A percentile compares a stretch with the other conserved stretches of the same genome.
Evolutionary conservation across 2,888 invertebrate genomes (phyloP).

Genomic region (Hirtodrosophila histrioides): DNA sequence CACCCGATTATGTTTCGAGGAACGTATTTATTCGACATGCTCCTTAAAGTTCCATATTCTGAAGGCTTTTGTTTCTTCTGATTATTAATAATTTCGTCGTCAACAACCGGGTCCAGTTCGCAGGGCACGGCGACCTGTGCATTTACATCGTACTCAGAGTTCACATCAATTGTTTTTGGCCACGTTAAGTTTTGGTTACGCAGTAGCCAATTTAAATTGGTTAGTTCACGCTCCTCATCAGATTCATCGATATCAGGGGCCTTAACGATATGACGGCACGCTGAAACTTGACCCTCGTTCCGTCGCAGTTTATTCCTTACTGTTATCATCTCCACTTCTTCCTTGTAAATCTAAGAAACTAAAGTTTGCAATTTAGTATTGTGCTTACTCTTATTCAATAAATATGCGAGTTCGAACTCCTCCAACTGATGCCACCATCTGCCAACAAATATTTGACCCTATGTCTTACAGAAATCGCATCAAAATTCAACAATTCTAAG

Average conservation of each 20-base stretch:
- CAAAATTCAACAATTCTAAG: too few relatives aligned
- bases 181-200: constrained; percentile 81
- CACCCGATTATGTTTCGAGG: background rate
- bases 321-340: constrained; percentile 7
- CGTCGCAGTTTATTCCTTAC: background rate
- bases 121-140: background rate
- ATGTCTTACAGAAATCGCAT: too few relatives aligned
- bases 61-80: background rate
- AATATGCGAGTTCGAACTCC: too few relatives aligned
- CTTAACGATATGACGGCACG: background rate
- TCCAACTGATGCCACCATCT: too few relatives aligned
- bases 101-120: background rate
- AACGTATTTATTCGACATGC: constrained; percentile 8
- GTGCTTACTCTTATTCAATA: too few relatives aligned
- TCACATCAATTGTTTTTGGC: constrained; percentile 73
- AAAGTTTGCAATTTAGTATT: too few relatives aligned
- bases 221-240: constrained; percentile 82
- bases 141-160: constrained; percentile 57
- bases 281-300: background rate
- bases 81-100: background rate
- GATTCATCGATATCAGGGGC: constrained; percentile 57
- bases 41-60: background rate
- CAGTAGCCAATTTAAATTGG: constrained; percentile 83
- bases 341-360: too few relatives aligned
- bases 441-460: too few relatives aligned